Evolutionary conservation across 2,888 invertebrate genomes (phyloP), one percentile per base, ranked within the genome.

Genomic region (Conops quadrifasciatus): DNA sequence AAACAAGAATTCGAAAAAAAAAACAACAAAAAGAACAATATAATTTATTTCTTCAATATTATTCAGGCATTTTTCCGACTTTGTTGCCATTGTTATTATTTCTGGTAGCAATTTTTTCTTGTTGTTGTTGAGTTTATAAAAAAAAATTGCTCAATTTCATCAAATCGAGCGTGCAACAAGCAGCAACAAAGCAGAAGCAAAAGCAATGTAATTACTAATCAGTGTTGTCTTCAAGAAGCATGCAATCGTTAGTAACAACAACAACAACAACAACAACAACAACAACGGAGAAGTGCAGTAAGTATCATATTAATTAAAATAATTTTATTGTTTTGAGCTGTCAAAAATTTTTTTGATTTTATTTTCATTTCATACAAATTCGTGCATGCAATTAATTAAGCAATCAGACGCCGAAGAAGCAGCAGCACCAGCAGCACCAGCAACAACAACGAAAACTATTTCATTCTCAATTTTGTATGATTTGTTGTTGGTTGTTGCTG

Each of bases 361-460:
- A 9, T 36, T 36, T 36, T 36, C 4, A 36, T 7, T 36, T 36
- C 9, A 36, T 58, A 4, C 0, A 58, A 24, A 24, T 24, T 49
- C 15, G 26, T 28, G 58, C 28, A 58, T 58, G 58, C 58, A 58
- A 28, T 58, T 2, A 58, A 58, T 58, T 58, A 15, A 53, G 19
- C 11, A 58, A 58, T 15, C 15, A 28, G 13, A 7, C 28, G 24
- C 16, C 26, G 3, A 58, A 15, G 16, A 28, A 58, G 16, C 11
- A 26, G 28, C 28, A 26, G 28, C 13, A 28, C 21, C 1, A 53
- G n/a, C 53, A 36, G 9, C 36, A 36, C 5, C n/a, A 53, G 11
- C n/a, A 53, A 21, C 53, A 21, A 53, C 11, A 21, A 53, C 2
- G 21, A n/a, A 9, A 53, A n/a, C 21, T 21, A 53, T 21, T 19